These are phyloP conservation scores for Actenoides lindsayi DNA, from an alignment of 2,113 vertebrate species.

Conservation along the genomic window DNA sequence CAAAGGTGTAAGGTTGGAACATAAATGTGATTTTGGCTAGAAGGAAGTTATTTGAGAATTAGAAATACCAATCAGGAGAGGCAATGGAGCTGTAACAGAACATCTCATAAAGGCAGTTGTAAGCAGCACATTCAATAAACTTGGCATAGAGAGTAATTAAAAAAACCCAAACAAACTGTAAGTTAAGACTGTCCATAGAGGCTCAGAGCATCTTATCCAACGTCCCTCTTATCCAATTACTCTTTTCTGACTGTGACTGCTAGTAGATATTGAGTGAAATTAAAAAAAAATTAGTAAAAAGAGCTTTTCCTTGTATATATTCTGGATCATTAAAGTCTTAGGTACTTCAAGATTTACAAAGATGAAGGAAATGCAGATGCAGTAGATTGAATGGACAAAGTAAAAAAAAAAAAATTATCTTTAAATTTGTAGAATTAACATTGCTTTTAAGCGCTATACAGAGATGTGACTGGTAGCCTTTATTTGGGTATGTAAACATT, in stretches of 20 bases:
- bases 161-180: neutral
- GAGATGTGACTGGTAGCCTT: slow-evolving; percentile 10
- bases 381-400: neutral
- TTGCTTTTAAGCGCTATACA: neutral
- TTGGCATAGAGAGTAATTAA: neutral
- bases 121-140: neutral
- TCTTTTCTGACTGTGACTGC: neutral
- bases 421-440: neutral
- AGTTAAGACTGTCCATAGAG: neutral
- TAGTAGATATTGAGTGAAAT: neutral
- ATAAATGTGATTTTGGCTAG: neutral
- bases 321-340: neutral
- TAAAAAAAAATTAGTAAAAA: neutral
- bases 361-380: neutral
- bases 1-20: neutral
- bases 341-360: neutral
- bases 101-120: neutral
- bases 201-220: neutral
- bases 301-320: neutral
- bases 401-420: neutral
- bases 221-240: neutral
- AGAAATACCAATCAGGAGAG: neutral
- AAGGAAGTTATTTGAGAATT: neutral
- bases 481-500: slow-evolving; percentile 29
- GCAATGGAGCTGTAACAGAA: neutral